Conservation (phyloP, 2,888 invertebrate genomes). For the Antheraea yamamai region DNA sequence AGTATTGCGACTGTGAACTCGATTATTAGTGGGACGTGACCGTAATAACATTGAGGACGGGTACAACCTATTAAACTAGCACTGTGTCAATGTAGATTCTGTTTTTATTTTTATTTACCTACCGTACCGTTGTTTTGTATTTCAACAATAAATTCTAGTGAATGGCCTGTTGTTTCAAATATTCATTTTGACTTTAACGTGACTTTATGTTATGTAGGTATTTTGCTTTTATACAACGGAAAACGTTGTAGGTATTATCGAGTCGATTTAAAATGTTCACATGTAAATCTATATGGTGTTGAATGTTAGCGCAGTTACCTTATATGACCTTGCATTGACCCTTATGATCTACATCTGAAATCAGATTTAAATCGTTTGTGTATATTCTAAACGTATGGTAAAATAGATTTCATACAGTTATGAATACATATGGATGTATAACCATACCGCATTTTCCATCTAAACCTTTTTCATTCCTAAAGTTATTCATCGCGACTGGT, state of each 20-base stretch:
- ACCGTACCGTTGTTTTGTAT: constrained; percentile 6
- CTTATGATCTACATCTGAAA: no score
- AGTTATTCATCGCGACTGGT: no score
- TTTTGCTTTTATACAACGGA: background rate
- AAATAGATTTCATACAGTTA: no score
- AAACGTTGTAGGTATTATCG: background rate
- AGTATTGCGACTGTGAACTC: constrained; percentile 28
- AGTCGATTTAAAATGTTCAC: background rate
- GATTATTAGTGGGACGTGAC: constrained; percentile 65
- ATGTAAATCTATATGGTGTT: background rate
- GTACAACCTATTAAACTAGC: constrained; percentile 27
- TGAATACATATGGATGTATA: no score
- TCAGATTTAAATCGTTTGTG: no score
- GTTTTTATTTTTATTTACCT: constrained; percentile 13
- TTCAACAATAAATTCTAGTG: constrained; percentile 8
- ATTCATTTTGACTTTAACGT: constrained; percentile 6
- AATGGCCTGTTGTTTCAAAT: constrained; percentile 9
- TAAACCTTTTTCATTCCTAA: no score
- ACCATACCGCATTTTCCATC: no score
- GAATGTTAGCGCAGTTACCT: no score
- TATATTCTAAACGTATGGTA: no score
- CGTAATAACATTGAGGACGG: constrained; percentile 47
- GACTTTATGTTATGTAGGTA: background rate
- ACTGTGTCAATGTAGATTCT: constrained; percentile 14
- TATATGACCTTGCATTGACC: background rate